These are phyloP conservation scores for Xenopus borealis DNA, from an alignment of 2,113 vertebrate species.

Conservation along the genomic window DNA sequence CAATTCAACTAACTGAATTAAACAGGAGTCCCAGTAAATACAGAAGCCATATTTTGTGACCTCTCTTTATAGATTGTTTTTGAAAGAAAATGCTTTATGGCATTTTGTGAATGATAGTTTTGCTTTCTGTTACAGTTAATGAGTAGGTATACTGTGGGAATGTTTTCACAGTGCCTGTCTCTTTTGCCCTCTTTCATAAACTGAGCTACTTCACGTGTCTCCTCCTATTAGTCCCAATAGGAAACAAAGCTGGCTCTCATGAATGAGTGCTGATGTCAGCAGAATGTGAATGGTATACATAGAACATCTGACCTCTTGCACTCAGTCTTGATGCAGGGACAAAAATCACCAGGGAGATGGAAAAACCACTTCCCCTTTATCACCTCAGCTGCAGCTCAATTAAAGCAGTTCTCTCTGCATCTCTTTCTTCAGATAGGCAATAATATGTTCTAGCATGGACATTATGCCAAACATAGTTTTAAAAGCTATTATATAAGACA, in stretches of 20 bases:
- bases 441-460: neutral
- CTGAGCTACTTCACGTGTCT: slow-evolving; percentile 67
- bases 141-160: slow-evolving; percentile 66
- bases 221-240: slow-evolving; percentile 65
- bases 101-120: slow-evolving; percentile 55
- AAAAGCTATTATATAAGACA: neutral
- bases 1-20: no score
- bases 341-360: slow-evolving; percentile 57
- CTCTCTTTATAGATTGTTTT: neutral
- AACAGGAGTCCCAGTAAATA: no score
- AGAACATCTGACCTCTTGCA: slow-evolving; percentile 55
- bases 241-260: slow-evolving; percentile 63
- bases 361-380: slow-evolving; percentile 51
- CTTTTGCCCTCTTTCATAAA: slow-evolving; percentile 73
- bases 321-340: slow-evolving; percentile 53
- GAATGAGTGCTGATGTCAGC: slow-evolving; percentile 62
- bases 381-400: slow-evolving; percentile 27
- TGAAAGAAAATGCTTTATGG: slow-evolving; percentile 49
- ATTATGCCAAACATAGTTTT: no score
- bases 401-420: slow-evolving; percentile 21
- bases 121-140: slow-evolving; percentile 64
- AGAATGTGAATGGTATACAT: slow-evolving; percentile 53
- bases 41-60: no score
- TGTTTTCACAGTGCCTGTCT: slow-evolving; percentile 72
- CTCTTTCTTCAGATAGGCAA: neutral